A percentile compares a stretch with the other conserved stretches of the same genome.
These are phyloP conservation scores for Mesorhabditis spiculigera DNA, from an alignment of 2,888 invertebrate species.

Conservation along the genomic window DNA sequence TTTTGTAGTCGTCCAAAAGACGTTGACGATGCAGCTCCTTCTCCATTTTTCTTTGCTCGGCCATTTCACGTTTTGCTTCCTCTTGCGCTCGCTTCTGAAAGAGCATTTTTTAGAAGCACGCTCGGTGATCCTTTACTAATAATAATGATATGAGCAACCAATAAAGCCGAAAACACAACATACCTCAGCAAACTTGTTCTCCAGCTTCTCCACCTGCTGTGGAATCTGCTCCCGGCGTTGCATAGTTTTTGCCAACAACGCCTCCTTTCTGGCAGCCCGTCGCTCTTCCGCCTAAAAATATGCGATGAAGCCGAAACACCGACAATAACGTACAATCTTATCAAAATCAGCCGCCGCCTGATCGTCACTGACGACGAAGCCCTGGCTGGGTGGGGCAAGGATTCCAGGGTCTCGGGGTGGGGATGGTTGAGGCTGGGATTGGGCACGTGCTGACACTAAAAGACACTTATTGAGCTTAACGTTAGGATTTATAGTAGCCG, in stretches of 20 bases:
- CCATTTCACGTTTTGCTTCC: slow-evolving; percentile 46
- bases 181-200: slow-evolving; percentile 29
- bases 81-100: slow-evolving; percentile 41
- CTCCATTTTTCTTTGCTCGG: slow-evolving; percentile 51
- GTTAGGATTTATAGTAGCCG: too few relatives aligned
- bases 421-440: slow-evolving; percentile 2
- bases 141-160: too few relatives aligned
- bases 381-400: not conserved
- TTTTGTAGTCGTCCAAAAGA: slow-evolving; percentile 55
- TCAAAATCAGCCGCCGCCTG: slow-evolving; percentile 36
- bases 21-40: slow-evolving; percentile 51
- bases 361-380: slow-evolving; percentile 19
- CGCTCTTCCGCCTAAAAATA: slow-evolving; percentile 29
- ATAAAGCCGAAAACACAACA: not conserved
- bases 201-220: slow-evolving; percentile 10
- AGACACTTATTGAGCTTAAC: too few relatives aligned
- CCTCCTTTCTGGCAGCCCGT: slow-evolving; percentile 51
- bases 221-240: slow-evolving; percentile 49
- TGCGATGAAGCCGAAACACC: not conserved
- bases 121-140: not conserved
- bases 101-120: not conserved
- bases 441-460: not conserved
- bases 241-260: slow-evolving; percentile 52
- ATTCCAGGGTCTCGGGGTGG: not conserved
- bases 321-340: slow-evolving; percentile 27